Evolutionary conservation across 1,140 invertebrate genomes (phyloP), one percentile per base, ranked within the genome.

Genomic region (Megalopta genalis): DNA sequence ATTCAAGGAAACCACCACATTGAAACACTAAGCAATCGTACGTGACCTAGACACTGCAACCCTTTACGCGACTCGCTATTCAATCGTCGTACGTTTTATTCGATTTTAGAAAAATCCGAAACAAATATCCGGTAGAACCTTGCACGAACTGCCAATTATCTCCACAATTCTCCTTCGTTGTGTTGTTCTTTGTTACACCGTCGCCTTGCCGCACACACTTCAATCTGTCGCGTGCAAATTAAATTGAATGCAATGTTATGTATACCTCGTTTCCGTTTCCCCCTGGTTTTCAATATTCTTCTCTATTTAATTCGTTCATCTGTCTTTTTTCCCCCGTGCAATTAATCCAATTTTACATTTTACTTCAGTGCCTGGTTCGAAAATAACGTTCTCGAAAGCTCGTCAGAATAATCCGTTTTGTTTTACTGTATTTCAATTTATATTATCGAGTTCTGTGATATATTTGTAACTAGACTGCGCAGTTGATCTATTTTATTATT

Each of bases 41-140:
- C 60, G 32, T 73, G 82, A 81, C 84, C 83, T 86, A 85, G 83
- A 86, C 83, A 85, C 85, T 86, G 83, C 75, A 66, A 79, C 75
- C 79, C 77, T 85, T 73, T 66, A 32, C 65, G 52, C 37, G 75
- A n/a, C 68, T 14, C 68, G 46, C 52, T 59, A 49, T 60, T 60
- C 60, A 39, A 57, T 63, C n/a, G 59, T 57, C 27, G 67, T 64
- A 8, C 37, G 70, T 82, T 83, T 71, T 76, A 71, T 71, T 84
- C 66, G 59, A 83, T 49, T 80, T 84, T 49, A 49, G 16, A 68
- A 63, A 84, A 84, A 78, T 64, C 25, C 25, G 23, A 23, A 16
- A 54, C 25, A 77, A 76, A 77, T 70, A 77, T 77, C 74, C 54
- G 74, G 74, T 77, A 77, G 74, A 77, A 25, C 74, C 74, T 77